Percentiles rank a stretch among this genome's conserved stretches.
phyloP scores from a whole-genome alignment of 2,888 invertebrate species.

The Eristalis tenax region DNA sequence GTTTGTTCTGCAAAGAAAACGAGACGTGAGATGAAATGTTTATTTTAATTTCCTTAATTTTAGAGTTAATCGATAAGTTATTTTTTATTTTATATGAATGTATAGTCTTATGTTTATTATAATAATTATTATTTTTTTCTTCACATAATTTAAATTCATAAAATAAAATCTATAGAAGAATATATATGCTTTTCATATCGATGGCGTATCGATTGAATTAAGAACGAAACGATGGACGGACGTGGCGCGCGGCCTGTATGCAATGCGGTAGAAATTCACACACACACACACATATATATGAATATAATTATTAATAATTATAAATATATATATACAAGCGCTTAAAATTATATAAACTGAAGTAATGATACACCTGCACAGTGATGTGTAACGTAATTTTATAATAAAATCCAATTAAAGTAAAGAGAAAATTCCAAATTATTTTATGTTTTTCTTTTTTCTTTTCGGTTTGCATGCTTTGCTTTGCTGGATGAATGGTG shows the following conservation, averaged over 20 bases:
- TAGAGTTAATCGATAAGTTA: conserved; percentile 59
- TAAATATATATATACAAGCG: conserved; percentile 58
- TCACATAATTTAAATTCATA: conserved; percentile 64
- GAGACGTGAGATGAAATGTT: conserved; percentile 10
- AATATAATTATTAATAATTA: conserved; percentile 69
- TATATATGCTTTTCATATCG: conserved; percentile 55
- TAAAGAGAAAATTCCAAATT: conserved; percentile 60
- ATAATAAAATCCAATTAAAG: conserved; percentile 43
- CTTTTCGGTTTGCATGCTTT: conserved; percentile 2
- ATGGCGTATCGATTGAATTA: conserved; percentile 52
- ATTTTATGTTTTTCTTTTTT: conserved; percentile 23
- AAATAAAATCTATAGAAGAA: conserved; percentile 23
- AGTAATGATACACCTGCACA: conserved; percentile 45
- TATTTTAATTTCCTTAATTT: conserved; percentile 67
- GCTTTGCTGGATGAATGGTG: background rate
- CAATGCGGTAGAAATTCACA: conserved; percentile 49
- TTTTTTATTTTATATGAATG: conserved; percentile 39
- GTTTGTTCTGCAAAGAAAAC: conserved; percentile 2
- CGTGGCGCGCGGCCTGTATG: conserved; percentile 4
- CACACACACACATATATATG: conserved; percentile 16
- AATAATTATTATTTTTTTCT: background rate
- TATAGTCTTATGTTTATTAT: conserved; percentile 46
- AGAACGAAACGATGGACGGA: conserved; percentile 9
- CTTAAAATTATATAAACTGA: conserved; percentile 52
- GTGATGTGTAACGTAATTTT: conserved; percentile 41